Percentiles rank a stretch among this genome's conserved stretches.
phyloP scores from a whole-genome alignment of 2,797 vertebrate genomes.

The Anableps anableps region DNA sequence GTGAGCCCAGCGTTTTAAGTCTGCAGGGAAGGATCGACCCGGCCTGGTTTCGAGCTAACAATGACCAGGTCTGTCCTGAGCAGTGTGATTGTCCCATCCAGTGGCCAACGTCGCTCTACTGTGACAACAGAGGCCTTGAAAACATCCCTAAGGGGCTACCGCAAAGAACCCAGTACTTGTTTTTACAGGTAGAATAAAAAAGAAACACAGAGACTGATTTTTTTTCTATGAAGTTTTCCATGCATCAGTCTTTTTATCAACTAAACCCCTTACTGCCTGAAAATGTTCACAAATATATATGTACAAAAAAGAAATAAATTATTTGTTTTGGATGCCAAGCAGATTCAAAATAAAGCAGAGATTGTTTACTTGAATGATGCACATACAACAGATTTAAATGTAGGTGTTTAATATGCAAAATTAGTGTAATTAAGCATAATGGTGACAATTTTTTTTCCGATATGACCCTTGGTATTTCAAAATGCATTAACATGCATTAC shows the following conservation, averaged over 20 bases:
- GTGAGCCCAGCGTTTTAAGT: conserved; percentile 82
- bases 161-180: conserved; percentile 75
- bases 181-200: conserved; percentile 73
- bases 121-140: conserved; percentile 73
- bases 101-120: conserved; percentile 82
- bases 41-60: conserved; percentile 74
- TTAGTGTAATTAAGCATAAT: not conserved
- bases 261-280: not conserved
- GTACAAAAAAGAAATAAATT: not conserved
- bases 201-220: not conserved
- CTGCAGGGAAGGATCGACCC: conserved; percentile 74
- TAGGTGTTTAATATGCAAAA: not conserved
- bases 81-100: conserved; percentile 83
- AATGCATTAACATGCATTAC: not conserved
- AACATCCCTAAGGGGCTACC: conserved; percentile 67
- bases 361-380: not conserved
- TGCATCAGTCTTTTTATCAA: not conserved
- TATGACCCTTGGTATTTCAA: not conserved
- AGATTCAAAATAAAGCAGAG: not conserved
- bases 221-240: not conserved
- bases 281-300: not conserved
- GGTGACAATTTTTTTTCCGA: not conserved
- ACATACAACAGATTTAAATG: not conserved
- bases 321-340: not conserved
- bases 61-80: conserved; percentile 69